Evolutionary conservation across 2,888 invertebrate species (phyloP).

Genomic region (Lasioglossum morio): DNA sequence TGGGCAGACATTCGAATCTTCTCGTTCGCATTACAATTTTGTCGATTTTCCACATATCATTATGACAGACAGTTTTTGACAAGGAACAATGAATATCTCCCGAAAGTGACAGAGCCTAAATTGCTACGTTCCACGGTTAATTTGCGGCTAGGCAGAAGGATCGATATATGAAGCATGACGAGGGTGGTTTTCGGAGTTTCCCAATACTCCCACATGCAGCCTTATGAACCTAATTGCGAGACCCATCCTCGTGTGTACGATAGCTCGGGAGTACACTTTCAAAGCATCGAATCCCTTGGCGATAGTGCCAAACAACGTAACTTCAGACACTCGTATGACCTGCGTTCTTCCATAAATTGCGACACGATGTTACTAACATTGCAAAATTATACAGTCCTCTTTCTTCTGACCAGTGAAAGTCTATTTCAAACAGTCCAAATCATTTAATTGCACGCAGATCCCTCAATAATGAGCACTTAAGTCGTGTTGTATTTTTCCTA

Average conservation of each 20-base stretch:
- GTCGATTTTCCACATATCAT: background rate
- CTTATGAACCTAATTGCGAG: slow-evolving; percentile 67
- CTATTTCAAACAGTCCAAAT: background rate
- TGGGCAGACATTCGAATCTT: background rate
- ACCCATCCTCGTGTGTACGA: slow-evolving; percentile 43
- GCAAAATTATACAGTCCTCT: background rate
- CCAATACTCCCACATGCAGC: slow-evolving; percentile 65
- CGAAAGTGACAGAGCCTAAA: slow-evolving; percentile 24
- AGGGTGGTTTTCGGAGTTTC: slow-evolving; percentile 72
- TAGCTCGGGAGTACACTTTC: slow-evolving; percentile 52
- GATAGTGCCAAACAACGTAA: slow-evolving; percentile 54
- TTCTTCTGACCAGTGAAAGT: background rate
- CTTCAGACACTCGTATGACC: slow-evolving; percentile 36
- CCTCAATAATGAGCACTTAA: background rate
- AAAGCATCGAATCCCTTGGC: slow-evolving; percentile 59
- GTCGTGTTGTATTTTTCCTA: background rate
- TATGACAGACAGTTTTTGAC: background rate
- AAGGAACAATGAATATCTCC: background rate
- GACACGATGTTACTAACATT: background rate
- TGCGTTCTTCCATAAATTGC: background rate
- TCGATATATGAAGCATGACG: slow-evolving; percentile 60
- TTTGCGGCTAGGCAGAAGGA: slow-evolving; percentile 56
- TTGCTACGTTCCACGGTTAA: slow-evolving; percentile 47
- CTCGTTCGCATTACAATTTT: background rate
- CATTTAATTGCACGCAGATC: background rate